Evolutionary conservation across 2,797 vertebrate species (phyloP).

Genomic region (Scolopax bukidnonensis): DNA sequence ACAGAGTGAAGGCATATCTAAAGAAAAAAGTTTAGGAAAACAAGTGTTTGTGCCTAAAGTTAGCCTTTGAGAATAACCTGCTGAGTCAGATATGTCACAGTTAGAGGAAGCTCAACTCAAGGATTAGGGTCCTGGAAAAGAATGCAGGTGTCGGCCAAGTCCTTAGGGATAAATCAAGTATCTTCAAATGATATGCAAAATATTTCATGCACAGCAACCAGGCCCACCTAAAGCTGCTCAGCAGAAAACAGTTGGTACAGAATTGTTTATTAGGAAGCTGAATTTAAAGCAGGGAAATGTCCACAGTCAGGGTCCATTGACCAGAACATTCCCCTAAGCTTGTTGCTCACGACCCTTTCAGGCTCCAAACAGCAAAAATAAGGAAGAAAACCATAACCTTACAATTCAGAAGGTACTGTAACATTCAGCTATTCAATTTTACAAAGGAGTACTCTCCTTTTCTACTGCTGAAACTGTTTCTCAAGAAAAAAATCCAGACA

Average conservation of each 20-base stretch:
- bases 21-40: background rate
- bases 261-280: background rate
- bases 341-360: background rate
- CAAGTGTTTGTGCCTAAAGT: background rate
- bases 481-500: background rate
- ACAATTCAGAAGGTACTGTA: background rate
- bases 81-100: background rate
- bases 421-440: background rate
- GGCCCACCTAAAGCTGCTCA: background rate
- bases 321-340: background rate
- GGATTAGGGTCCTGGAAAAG: background rate
- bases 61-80: background rate
- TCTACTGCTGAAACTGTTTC: background rate
- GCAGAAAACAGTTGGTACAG: background rate
- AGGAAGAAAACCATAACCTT: background rate
- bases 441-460: background rate
- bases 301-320: background rate
- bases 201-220: background rate
- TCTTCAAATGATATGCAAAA: background rate
- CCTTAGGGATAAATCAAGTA: background rate
- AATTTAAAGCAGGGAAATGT: background rate
- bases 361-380: background rate
- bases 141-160: background rate
- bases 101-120: background rate
- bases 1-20: background rate